These are phyloP conservation scores for pig (Sus scrofa) DNA, from an alignment of 2,113 vertebrate genomes.

Conservation along the genomic window DNA sequence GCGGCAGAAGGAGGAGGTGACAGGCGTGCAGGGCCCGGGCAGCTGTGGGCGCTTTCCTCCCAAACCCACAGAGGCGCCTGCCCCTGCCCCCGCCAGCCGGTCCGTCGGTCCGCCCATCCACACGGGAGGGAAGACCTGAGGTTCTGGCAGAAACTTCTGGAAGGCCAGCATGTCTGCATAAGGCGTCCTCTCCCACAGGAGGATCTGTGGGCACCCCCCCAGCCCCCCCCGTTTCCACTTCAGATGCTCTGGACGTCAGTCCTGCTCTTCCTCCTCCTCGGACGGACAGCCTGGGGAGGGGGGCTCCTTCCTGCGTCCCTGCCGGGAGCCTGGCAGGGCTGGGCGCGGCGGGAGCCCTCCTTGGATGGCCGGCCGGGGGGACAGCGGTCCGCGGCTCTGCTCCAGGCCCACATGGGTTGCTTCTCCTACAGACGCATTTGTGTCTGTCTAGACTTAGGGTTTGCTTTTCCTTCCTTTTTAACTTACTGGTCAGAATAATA, in stretches of 20 bases:
- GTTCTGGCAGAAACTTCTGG: background rate
- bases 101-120: background rate
- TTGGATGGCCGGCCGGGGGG: rapidly evolving
- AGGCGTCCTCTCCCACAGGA: too few relatives aligned
- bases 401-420: rapidly evolving
- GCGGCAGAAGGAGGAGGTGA: constrained; percentile 93
- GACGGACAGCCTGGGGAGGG: background rate
- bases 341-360: rapidly evolving
- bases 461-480: background rate
- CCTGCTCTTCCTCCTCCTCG: background rate
- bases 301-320: background rate
- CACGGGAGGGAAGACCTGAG: background rate
- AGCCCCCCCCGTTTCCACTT: background rate
- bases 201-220: rapidly evolving
- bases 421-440: background rate
- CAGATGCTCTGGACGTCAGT: background rate
- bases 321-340: too few relatives aligned
- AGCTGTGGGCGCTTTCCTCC: background rate
- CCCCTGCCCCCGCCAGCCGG: rapidly evolving
- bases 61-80: rapidly evolving
- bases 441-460: background rate
- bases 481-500: background rate
- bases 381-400: rapidly evolving
- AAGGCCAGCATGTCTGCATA: background rate
- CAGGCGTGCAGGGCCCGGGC: rapidly evolving